A percentile compares a stretch with the other conserved stretches of the same genome.
Evolutionary conservation across 2,113 vertebrate species (phyloP).

Genomic region (Stegostoma tigrinum): DNA sequence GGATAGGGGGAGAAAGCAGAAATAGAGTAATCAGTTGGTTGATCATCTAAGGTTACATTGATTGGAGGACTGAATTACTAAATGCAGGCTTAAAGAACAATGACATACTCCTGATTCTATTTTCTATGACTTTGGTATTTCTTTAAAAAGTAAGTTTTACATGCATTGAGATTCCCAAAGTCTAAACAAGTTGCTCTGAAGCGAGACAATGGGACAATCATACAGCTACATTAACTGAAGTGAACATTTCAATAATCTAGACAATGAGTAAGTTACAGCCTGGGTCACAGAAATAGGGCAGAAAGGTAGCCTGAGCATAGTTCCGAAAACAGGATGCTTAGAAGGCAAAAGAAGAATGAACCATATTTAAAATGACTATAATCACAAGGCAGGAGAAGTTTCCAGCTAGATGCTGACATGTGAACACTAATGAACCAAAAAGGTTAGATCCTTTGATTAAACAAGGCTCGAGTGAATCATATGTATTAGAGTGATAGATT

Average conservation of each 20-base stretch:
- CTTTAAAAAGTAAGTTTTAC: neutral
- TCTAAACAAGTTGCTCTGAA: neutral
- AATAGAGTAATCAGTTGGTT: too few species aligned
- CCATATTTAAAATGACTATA: neutral
- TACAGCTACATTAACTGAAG: neutral
- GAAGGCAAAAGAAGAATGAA: neutral
- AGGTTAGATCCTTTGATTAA: constrained; percentile 32
- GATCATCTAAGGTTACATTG: too few species aligned
- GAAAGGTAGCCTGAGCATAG: constrained; percentile 2
- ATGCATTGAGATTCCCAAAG: neutral
- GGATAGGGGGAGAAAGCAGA: too few species aligned
- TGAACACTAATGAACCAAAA: neutral
- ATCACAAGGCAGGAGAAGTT: constrained; percentile 6
- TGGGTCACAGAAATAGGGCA: neutral
- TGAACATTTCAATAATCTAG: neutral
- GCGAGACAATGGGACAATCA: neutral
- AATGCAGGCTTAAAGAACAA: too few species aligned
- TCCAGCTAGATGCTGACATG: constrained; percentile 12
- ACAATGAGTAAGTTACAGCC: neutral
- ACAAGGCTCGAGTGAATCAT: neutral
- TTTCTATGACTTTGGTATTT: neutral
- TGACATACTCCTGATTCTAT: too few species aligned
- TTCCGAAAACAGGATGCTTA: neutral
- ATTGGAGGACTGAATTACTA: too few species aligned
- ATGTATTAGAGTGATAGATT: neutral